Percentiles rank a stretch among this genome's conserved stretches.
These are phyloP conservation scores for Chirona hameri DNA, from an alignment of 2,888 invertebrate genomes.

Conservation along the genomic window DNA sequence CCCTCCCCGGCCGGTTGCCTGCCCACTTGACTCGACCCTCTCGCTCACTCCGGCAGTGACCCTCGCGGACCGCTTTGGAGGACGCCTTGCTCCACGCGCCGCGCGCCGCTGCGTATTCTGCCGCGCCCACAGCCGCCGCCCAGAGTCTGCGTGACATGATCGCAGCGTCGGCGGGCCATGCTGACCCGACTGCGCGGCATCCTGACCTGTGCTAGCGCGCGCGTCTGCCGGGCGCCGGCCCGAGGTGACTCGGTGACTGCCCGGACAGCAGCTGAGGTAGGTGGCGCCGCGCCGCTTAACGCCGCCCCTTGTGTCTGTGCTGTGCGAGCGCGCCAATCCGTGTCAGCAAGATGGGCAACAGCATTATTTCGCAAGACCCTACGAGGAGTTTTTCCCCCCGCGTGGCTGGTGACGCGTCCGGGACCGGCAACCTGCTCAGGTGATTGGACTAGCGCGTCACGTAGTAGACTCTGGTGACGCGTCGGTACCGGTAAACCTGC, in stretches of 20 bases:
- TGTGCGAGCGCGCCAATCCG: neutral
- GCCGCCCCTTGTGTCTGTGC: neutral
- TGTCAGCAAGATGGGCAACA: conserved; percentile 23
- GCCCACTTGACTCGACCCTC: no score
- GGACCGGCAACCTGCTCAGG: conserved; percentile 22
- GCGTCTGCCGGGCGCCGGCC: neutral
- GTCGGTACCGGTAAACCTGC: no score
- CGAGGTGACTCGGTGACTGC: neutral
- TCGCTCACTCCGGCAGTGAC: no score
- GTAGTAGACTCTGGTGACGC: no score
- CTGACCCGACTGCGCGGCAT: neutral
- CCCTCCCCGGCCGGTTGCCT: no score
- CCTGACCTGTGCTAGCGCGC: conserved; percentile 1
- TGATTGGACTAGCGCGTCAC: no score
- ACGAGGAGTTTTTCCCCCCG: conserved; percentile 13
- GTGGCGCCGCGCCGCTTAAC: neutral
- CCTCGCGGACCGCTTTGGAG: no score
- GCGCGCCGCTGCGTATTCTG: no score
- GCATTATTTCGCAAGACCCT: conserved; percentile 2
- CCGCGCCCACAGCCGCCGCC: no score
- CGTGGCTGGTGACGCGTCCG: conserved; percentile 5
- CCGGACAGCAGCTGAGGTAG: neutral
- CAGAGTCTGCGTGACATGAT: neutral
- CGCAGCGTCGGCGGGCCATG: neutral
- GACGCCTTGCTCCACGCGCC: no score